Conservation (phyloP, 2,113 vertebrate genomes). For the Mobula hypostoma region DNA sequence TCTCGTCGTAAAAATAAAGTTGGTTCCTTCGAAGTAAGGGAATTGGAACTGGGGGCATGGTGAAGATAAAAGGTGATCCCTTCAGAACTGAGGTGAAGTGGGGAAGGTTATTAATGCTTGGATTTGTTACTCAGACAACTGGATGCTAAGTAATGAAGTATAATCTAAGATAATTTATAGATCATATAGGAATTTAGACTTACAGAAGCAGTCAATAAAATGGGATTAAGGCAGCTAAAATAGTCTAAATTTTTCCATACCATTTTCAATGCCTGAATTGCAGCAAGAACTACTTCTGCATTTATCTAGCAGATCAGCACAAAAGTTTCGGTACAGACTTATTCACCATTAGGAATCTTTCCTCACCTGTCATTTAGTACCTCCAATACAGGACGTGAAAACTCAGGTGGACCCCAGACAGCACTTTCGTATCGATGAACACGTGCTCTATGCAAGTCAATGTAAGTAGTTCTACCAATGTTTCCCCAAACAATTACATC, state of each 20-base stretch:
- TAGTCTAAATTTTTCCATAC: background rate
- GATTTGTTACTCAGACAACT: too few relatives aligned
- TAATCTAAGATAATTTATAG: too few relatives aligned
- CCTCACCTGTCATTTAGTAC: slow-evolving; percentile 70
- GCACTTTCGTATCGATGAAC: slow-evolving; percentile 65
- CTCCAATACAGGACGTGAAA: slow-evolving; percentile 54
- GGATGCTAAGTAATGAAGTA: too few relatives aligned
- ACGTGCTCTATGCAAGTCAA: slow-evolving; percentile 74
- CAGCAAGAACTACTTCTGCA: background rate
- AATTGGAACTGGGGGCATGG: too few relatives aligned
- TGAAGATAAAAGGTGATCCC: too few relatives aligned
- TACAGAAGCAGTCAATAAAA: too few relatives aligned
- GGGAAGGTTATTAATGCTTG: too few relatives aligned
- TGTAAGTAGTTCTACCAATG: slow-evolving; percentile 65
- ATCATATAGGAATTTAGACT: too few relatives aligned
- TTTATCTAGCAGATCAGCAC: background rate
- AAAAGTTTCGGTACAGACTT: background rate
- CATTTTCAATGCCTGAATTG: background rate
- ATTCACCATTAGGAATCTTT: background rate
- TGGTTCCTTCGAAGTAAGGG: too few relatives aligned
- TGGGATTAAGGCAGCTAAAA: too few relatives aligned
- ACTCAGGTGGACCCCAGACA: slow-evolving; percentile 67
- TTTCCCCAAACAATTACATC: slow-evolving; percentile 88
- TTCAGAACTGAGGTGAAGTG: too few relatives aligned
- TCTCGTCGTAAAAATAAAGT: too few relatives aligned